Percentiles rank a stretch among this genome's conserved stretches.
Conservation (phyloP, 2,797 vertebrate species). For the Manis javanica region DNA sequence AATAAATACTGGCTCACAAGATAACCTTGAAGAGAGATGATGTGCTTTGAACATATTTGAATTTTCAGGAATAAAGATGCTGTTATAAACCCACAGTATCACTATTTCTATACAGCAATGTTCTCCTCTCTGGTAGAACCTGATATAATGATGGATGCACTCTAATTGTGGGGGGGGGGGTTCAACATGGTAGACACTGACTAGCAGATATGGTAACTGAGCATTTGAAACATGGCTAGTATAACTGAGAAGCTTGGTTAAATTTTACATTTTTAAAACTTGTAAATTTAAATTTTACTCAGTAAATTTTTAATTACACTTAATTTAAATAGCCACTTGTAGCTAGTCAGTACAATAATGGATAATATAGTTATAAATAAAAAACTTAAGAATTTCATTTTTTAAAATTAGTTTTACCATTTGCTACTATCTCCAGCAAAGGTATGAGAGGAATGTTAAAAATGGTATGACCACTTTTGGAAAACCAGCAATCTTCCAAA, state of each 20-base stretch:
- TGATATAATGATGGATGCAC: neutral
- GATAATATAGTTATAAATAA: neutral
- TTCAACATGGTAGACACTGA: neutral
- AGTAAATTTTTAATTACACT: neutral
- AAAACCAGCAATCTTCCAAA: slow-evolving; percentile 24
- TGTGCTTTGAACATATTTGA: neutral
- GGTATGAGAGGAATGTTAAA: neutral
- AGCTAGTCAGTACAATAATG: neutral
- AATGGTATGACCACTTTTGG: neutral
- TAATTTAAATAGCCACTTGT: neutral
- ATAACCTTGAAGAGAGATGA: neutral
- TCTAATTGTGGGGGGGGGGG: neutral
- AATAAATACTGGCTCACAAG: neutral
- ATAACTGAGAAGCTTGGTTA: neutral
- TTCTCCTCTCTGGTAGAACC: neutral
- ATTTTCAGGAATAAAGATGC: neutral
- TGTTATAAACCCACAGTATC: neutral
- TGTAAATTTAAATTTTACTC: too few species aligned
- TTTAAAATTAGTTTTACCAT: slow-evolving; percentile 6
- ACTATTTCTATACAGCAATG: neutral
- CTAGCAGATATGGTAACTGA: neutral
- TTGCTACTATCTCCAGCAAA: neutral
- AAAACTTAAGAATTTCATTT: slow-evolving; percentile 12
- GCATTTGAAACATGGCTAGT: neutral
- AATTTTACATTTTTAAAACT: too few species aligned